phyloP scores from a whole-genome alignment of 2,797 vertebrate genomes.

The Hapalemur alaotrensis region DNA sequence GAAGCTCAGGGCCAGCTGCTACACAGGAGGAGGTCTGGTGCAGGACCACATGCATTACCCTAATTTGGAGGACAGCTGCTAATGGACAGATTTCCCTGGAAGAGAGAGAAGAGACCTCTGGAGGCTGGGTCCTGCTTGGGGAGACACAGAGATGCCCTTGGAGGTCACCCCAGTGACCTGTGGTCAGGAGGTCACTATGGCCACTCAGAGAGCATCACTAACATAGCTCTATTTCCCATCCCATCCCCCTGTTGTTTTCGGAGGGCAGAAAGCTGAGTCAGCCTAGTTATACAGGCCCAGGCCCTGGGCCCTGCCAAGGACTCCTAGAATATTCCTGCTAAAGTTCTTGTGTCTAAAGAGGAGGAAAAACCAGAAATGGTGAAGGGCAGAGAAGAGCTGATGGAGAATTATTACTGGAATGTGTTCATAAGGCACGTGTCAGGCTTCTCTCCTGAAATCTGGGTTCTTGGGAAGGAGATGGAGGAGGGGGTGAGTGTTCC shows the following conservation, averaged over 20 bases:
- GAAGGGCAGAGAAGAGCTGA: background rate
- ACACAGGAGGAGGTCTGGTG: background rate
- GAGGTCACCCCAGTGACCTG: constrained; percentile 87
- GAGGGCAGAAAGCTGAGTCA: constrained; percentile 44
- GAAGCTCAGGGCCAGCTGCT: background rate
- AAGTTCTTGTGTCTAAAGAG: constrained; percentile 19
- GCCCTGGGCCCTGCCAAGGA: background rate
- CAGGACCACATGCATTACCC: constrained; percentile 24
- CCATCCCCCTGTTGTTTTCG: background rate
- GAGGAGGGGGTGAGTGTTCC: background rate
- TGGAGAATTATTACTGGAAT: background rate
- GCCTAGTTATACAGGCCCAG: background rate
- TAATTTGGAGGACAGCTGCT: constrained; percentile 59
- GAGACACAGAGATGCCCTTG: constrained; percentile 84
- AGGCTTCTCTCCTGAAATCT: constrained; percentile 16
- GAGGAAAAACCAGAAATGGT: constrained; percentile 23
- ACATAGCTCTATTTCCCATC: constrained; percentile 15
- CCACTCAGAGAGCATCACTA: constrained; percentile 41
- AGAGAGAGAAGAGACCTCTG: constrained; percentile 20
- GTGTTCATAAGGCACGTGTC: background rate
- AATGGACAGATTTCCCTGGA: constrained; percentile 64
- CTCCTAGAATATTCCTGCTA: constrained; percentile 20
- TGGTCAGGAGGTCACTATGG: constrained; percentile 84
- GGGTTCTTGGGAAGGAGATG: background rate
- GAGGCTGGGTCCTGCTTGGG: constrained; percentile 26